Base-by-base conservation (phyloP, 2,888 invertebrate species). In the Eudemis profundana region DNA sequence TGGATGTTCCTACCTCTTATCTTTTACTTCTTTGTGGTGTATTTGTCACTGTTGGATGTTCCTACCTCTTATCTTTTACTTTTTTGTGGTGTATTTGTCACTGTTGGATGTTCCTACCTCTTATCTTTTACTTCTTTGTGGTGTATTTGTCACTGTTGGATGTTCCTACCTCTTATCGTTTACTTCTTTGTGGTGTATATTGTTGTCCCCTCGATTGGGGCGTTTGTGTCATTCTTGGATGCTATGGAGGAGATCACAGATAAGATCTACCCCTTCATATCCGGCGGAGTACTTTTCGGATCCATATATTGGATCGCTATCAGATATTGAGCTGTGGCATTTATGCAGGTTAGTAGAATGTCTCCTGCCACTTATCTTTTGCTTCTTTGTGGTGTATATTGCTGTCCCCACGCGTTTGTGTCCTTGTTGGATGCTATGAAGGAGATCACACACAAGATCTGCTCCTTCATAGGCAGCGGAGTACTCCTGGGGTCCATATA, bases 221-320 rank as follows among this genome's bases (percentile, higher is more conserved):
- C 96, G 3, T 88, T 98, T 69, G 97, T 98, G 17, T 94, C 97
- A 33, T 90, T 98, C 27, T 89, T 99, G 76, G 98, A 99, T 82
- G 94, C 96, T 4, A 93, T 97, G 71, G 98, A 99, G 84, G 96
- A 96, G 75, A 93, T 98, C 72, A 96, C 98, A 44, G 97, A 97
- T 82, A 96, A 97, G 81, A 94, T 97, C 14, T 98, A 98, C 85
- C 98, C 99, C 1, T 98, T 98, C 85, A 94, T 99, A 67, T 98
- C 98, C 3, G 99, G 98, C 19, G 98, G 98, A 5, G 96, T 98
- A 69, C 95, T 99, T 60, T 95, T 98, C 3, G 98, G 98, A 0
- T 98, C 98, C 0, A 95, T 98, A 69, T 99, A 98, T 86, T 99
- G 99, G 99, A 97, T 98, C 51, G 98, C 98, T 4, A 98, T 99